Evolutionary conservation across 2,113 vertebrate genomes (phyloP).

Genomic region (Sprattus sprattus): DNA sequence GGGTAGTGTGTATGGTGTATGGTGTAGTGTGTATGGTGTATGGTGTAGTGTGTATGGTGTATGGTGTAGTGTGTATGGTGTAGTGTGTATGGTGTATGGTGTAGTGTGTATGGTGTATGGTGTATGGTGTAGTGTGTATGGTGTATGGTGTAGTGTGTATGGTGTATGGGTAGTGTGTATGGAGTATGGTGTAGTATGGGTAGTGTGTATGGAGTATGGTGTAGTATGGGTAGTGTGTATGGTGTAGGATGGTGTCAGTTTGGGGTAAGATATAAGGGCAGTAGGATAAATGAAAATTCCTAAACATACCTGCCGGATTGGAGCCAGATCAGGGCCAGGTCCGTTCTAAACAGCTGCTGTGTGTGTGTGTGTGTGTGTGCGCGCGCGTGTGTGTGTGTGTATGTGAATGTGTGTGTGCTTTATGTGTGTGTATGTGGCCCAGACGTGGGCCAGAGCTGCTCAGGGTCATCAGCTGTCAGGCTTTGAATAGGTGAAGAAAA

Average conservation of each 20-base stretch:
- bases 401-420: not conserved
- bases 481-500: not conserved
- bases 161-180: too few species aligned
- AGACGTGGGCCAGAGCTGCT: not conserved
- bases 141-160: too few species aligned
- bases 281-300: not conserved
- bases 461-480: not conserved
- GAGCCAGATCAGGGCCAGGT: not conserved
- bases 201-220: not conserved
- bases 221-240: constrained; percentile 29
- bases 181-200: constrained; percentile 16
- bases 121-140: too few species aligned
- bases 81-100: too few species aligned
- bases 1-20: too few species aligned
- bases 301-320: not conserved
- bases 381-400: not conserved
- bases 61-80: too few species aligned
- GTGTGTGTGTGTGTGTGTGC: not conserved
- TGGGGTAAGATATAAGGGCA: not conserved
- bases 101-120: too few species aligned
- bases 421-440: not conserved
- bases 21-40: too few species aligned
- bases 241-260: constrained; percentile 1
- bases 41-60: too few species aligned
- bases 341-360: too few species aligned